phyloP scores from a whole-genome alignment of 2,113 vertebrate genomes.

The Tursiops truncatus region DNA sequence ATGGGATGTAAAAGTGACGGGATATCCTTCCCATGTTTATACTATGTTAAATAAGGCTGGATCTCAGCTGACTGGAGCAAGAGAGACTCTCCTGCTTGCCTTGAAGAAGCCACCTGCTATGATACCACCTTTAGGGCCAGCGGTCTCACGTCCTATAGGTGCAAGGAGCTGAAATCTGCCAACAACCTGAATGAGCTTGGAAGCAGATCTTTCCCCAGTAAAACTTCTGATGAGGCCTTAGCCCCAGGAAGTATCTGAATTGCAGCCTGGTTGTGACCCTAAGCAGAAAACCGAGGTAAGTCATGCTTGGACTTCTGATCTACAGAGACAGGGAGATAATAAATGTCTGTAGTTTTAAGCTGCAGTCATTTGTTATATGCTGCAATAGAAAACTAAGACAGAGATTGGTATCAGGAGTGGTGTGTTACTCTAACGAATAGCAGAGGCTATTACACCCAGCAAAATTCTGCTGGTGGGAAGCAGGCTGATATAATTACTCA shows the following conservation, averaged over 20 bases:
- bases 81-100: not conserved
- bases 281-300: not conserved
- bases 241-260: not conserved
- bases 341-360: not conserved
- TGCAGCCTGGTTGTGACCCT: not conserved
- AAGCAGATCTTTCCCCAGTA: not conserved
- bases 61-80: not conserved
- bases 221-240: not conserved
- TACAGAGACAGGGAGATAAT: not conserved
- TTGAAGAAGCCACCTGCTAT: not conserved
- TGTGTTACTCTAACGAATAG: not conserved
- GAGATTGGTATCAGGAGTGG: not conserved
- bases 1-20: not conserved
- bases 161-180: not conserved
- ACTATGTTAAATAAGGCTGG: not conserved
- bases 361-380: not conserved
- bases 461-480: not conserved
- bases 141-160: not conserved
- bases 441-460: not conserved
- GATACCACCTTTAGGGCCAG: not conserved
- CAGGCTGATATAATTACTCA: not conserved
- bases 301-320: not conserved
- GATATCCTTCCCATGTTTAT: not conserved
- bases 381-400: not conserved
- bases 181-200: not conserved